These are phyloP conservation scores for Apistogramma diplotaenia DNA, from an alignment of 2,113 vertebrate genomes.

Conservation along the genomic window DNA sequence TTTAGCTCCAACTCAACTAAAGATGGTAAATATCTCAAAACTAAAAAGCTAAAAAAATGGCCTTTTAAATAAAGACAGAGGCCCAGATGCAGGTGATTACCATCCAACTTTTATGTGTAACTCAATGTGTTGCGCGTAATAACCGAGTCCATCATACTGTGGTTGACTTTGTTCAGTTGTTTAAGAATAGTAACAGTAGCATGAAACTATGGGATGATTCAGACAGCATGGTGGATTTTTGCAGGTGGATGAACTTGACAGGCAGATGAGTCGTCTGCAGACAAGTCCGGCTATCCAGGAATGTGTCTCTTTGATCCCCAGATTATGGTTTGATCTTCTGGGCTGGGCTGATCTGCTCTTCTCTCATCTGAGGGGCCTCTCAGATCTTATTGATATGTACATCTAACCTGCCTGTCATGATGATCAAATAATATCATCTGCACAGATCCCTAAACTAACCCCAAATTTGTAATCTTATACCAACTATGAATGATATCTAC, in stretches of 20 bases:
- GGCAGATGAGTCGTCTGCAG: constrained; percentile 12
- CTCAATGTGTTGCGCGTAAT: too few species aligned
- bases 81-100: not conserved
- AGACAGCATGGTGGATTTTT: not conserved
- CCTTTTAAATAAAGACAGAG: not conserved
- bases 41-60: not conserved
- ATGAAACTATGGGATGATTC: not conserved
- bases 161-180: too few species aligned
- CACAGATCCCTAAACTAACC: constrained; percentile 28
- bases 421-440: constrained; percentile 43
- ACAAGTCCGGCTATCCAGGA: constrained; percentile 36
- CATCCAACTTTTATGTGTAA: too few species aligned
- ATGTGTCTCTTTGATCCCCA: constrained; percentile 71
- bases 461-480: constrained; percentile 28
- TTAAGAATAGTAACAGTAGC: not conserved
- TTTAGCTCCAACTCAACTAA: not conserved
- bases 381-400: constrained; percentile 42
- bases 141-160: too few species aligned
- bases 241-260: constrained; percentile 16
- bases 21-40: not conserved
- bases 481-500: constrained; percentile 9
- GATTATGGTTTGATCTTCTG: constrained; percentile 64
- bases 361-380: constrained; percentile 48
- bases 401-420: constrained; percentile 42
- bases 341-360: constrained; percentile 35